Base-by-base conservation (phyloP, 2,888 invertebrate species). In the Aleiodes leptofemur region DNA sequence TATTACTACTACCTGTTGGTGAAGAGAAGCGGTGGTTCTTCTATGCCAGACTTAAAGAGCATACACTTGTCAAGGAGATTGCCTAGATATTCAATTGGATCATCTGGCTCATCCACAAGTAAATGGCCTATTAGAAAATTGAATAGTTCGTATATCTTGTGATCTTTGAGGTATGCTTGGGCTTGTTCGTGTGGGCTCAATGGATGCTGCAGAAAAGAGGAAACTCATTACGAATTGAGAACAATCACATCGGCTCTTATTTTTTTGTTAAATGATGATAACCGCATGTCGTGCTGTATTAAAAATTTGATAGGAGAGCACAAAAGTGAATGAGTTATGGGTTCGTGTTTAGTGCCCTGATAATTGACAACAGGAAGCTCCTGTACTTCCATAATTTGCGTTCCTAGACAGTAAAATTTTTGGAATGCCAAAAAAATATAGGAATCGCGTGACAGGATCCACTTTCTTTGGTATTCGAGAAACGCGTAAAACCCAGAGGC, bases 91-190 rank as follows among this genome's bases (percentile, higher is more conserved):
- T 86, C 84, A 61, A 91, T 87, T 3, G 91, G 91, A 80, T 90
- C 88, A 16, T 89, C 84, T 72, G 90, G 90, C 74, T 86, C 83
- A 11, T 87, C 86, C 34, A 88, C 87, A 48, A 91, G 79, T 50
- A 91, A 79, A 78, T 91, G 90, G 1, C 90, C 87, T 69, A 90
- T 87, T 69, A 91, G 84, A 82, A 90, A 91, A 79, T 90, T 89
- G 80, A 90, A 90, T 53, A 91, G 88, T 76, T 91, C 89, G 78
- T 87, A 90, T 66, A 91, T 90, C 59, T 87, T 88, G 72, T 89
- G 90, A 0, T 84, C 79, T 31, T 86, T 82, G 59, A 91, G 82
- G 82, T 90, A 91, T 31, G 80, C 82, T 51, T 88, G 86, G 0
- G 90, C 90, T 61, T 84, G 82, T 29, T 83, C 82, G 82, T 89